Evolutionary conservation across 2,888 invertebrate genomes (phyloP), one percentile per base, ranked within the genome.

Genomic region (Deroplatys truncata): DNA sequence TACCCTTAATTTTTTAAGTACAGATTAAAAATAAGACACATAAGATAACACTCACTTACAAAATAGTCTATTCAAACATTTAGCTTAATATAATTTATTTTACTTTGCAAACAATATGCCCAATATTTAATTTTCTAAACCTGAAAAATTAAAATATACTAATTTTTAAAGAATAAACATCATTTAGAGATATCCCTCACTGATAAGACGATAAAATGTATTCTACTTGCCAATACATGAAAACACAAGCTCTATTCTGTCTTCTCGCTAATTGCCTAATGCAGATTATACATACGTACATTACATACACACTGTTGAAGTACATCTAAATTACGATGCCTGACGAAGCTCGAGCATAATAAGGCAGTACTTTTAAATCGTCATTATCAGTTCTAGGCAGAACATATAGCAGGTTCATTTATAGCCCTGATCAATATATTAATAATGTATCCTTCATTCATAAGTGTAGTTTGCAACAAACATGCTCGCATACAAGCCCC

Each of bases 271-370:
- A 72, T 72, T 25, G 25, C 16, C 56, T 72, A 72, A 72, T 72
- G 56, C 56, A 72, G 25, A 72, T 43, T 72, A 72, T 72, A 72
- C 56, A 72, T 72, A 72, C 56, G 25, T 72, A 72, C 56, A 43
- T 20, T 72, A 88, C 49, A 84, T 56, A 43, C 85, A 90, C 84
- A 88, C 83, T 85, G 20, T 83, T 43, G 31, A 84, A 72, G 72
- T 28, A 84, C 82, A 84, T 88, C 84, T 28, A 89, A 82, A 90
- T 88, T 85, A 87, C 82, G 90, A 89, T 82, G 90, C 90, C 90
- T 85, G 83, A 16, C 84, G 89, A 90, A 90, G 90, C 90, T 90
- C 90, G 90, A 90, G 90, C 90, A 89, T 82, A 84, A 88, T 90
- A 90, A 90, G 90, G 90, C 90, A 90, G 49, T 89, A 87, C 88